A percentile compares a stretch with the other conserved stretches of the same genome.
Evolutionary conservation across 2,888 invertebrate species (phyloP).

Genomic region (Acanthosepion pharaonis): DNA sequence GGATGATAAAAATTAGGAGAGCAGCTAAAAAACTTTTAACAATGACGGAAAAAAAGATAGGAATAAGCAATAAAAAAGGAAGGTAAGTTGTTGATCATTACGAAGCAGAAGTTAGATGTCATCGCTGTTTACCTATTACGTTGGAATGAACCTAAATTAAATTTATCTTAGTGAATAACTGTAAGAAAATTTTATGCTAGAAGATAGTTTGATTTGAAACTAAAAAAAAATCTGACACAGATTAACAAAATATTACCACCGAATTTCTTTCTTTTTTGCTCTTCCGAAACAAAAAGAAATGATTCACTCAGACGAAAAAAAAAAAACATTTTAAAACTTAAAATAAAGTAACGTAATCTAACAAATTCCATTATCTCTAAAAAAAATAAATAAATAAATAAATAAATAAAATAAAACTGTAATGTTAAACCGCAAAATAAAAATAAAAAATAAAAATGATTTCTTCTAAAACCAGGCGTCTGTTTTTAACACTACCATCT

Average conservation of each 20-base stretch:
- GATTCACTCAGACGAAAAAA: not conserved
- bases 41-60: too few relatives aligned
- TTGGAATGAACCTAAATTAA: too few relatives aligned
- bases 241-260: not conserved
- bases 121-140: too few relatives aligned
- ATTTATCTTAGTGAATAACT: too few relatives aligned
- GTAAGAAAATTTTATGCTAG: too few relatives aligned
- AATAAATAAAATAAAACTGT: not conserved
- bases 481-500: not conserved
- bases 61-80: too few relatives aligned
- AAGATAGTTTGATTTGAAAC: not conserved
- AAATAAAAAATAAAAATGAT: not conserved
- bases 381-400: not conserved
- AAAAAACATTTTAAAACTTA: not conserved
- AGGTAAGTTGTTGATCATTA: too few relatives aligned
- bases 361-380: not conserved
- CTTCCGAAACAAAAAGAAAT: not conserved
- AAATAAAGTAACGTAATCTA: not conserved
- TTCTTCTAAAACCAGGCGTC: not conserved
- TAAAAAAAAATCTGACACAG: not conserved
- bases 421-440: not conserved
- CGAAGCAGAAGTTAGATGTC: too few relatives aligned
- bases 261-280: not conserved
- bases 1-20: too few relatives aligned
- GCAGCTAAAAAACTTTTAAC: too few relatives aligned